Evolutionary conservation across 2,797 vertebrate species (phyloP).

Genomic region (Melanotaenia boesemani): DNA sequence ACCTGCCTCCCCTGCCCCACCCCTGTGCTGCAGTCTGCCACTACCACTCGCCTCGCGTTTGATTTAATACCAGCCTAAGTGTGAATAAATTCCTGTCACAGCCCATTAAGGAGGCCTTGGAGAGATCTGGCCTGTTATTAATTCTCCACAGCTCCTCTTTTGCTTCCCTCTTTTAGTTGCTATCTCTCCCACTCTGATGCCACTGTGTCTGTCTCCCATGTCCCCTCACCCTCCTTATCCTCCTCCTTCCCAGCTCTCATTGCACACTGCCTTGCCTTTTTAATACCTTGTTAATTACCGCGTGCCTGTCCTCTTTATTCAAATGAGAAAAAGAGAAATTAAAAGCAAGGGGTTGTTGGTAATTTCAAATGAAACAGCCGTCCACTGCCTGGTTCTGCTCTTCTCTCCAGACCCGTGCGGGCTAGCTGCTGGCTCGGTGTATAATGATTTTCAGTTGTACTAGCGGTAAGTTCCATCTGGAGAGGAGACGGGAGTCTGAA

Average conservation of each 20-base stretch:
- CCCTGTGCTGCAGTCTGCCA: constrained; percentile 71
- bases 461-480: constrained; percentile 72
- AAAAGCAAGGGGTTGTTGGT: constrained; percentile 78
- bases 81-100: constrained; percentile 90
- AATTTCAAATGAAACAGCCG: constrained; percentile 69
- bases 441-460: constrained; percentile 74
- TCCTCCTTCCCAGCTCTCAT: constrained; percentile 26
- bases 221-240: constrained; percentile 28
- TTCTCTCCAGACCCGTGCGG: constrained; percentile 45
- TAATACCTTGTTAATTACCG: constrained; percentile 85
- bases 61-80: constrained; percentile 88
- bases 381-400: constrained; percentile 46
- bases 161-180: constrained; percentile 64
- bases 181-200: constrained; percentile 62
- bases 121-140: constrained; percentile 87
- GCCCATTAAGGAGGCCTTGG: constrained; percentile 88
- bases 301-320: constrained; percentile 82
- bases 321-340: constrained; percentile 83
- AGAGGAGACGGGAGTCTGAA: constrained; percentile 62
- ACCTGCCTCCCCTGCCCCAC: constrained; percentile 40
- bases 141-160: constrained; percentile 82
- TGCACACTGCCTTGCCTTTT: constrained; percentile 70
- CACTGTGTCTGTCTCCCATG: constrained; percentile 19
- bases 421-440: constrained; percentile 39
- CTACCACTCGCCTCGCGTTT: constrained; percentile 77